Percentiles rank a stretch among this genome's conserved stretches.
Evolutionary conservation across 2,113 vertebrate species (phyloP).

Genomic region (Colossoma macropomum): DNA sequence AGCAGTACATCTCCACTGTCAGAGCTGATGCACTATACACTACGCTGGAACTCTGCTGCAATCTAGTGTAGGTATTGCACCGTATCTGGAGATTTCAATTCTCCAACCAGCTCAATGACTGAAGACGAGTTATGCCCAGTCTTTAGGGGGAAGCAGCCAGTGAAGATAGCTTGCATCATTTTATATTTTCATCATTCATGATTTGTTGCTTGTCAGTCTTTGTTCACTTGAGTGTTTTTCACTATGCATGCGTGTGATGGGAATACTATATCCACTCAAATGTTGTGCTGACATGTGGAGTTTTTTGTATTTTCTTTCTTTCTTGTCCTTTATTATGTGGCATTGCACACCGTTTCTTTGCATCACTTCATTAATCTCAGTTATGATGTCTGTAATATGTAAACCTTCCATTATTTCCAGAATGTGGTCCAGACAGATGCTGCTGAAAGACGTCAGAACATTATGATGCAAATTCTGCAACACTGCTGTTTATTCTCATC

Average conservation of each 20-base stretch:
- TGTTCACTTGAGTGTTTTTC: background rate
- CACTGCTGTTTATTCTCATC: background rate
- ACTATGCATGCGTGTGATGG: slow-evolving; percentile 25
- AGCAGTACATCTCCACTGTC: background rate
- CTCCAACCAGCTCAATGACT: slow-evolving; percentile 3
- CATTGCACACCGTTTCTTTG: background rate
- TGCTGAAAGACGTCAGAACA: slow-evolving; percentile 5
- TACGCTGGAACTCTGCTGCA: slow-evolving; percentile 6
- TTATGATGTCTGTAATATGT: background rate
- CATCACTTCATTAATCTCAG: slow-evolving; percentile 20
- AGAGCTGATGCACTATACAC: slow-evolving; percentile 18
- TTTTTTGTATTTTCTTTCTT: slow-evolving; percentile 9
- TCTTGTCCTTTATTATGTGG: background rate
- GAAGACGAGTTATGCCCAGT: background rate
- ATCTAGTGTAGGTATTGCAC: slow-evolving; percentile 11
- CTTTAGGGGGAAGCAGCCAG: slow-evolving; percentile 17
- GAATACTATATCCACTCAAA: background rate
- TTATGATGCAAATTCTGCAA: slow-evolving; percentile 19
- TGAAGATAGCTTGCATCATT: slow-evolving; percentile 41
- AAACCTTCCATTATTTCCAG: background rate
- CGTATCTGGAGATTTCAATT: slow-evolving; percentile 4
- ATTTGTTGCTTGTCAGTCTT: slow-evolving; percentile 22
- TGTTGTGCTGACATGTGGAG: background rate
- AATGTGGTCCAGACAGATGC: background rate
- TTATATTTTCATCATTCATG: slow-evolving; percentile 22